Evolutionary conservation across 2,113 vertebrate species (phyloP), one percentile per base, ranked within the genome.

Genomic region (Orcinus orca): DNA sequence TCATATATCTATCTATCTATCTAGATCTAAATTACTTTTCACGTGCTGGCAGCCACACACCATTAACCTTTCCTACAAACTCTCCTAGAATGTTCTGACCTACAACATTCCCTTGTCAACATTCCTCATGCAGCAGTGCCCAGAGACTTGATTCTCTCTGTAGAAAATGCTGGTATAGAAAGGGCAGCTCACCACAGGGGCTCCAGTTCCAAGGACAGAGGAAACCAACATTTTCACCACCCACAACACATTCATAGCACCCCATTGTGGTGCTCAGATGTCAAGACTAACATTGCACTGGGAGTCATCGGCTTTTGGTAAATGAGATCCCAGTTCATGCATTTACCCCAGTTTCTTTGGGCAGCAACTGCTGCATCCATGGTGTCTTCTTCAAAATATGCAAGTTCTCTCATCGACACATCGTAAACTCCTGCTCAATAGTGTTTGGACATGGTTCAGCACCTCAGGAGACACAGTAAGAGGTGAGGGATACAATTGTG

Each of bases 251-350:
- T 0, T 10, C 20, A 12, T 2, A 4, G 55, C 1, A 15, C 67
- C 38, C 38, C 5, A 1, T 1, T 1, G 7, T 2, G n/a, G 8
- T 62, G 23, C 25, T 29, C 60, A 29, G 25, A 62, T 62, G 60
- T 26, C 23, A 29, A 62, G 60, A 58, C 9, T 4, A 21, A 1
- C 25, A 21, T 4, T 6, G 5, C 13, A 4, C 29, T 47, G 47
- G 18, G n/a, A 2, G 8, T 41, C 8, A 0, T 31, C 11, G 1
- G 47, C 36, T 25, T 8, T 26, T 1, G 3, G 36, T 17, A 10
- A 29, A 31, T 0, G 17, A 67, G 60, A 53, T 0, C 23, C 17
- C 6, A 1, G 41, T 4, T 60, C 29, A 13, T 0, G 8, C 5
- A 8, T 17, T 3, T n/a, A 6, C 14, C 2, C 33, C 3, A 0